A percentile compares a stretch with the other conserved stretches of the same genome.
phyloP scores from a whole-genome alignment of 2,113 vertebrate genomes.

The Gallinago paraguaiae region DNA sequence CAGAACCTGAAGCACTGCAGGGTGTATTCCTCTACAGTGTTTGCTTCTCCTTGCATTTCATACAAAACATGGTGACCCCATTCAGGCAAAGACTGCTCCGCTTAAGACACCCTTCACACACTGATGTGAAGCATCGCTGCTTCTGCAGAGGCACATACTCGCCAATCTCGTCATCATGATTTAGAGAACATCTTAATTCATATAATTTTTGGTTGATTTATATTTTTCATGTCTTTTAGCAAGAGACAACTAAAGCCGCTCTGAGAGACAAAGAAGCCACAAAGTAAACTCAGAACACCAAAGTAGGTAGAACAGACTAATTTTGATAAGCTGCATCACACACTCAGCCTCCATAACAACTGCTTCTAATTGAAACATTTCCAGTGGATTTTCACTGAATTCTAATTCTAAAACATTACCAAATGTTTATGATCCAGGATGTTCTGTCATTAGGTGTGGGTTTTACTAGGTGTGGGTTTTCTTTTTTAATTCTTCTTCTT shows the following conservation, averaged over 20 bases:
- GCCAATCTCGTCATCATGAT: not conserved
- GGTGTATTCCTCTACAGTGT: not conserved
- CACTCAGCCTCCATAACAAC: not conserved
- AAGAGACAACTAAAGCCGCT: not conserved
- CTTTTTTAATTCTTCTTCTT: not conserved
- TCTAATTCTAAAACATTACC: not conserved
- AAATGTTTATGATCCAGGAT: not conserved
- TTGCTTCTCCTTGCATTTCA: not conserved
- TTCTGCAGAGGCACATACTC: not conserved
- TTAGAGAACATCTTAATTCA: not conserved
- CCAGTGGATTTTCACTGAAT: not conserved
- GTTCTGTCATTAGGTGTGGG: not conserved
- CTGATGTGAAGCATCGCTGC: fast-evolving
- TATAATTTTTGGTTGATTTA: not conserved
- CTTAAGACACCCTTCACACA: not conserved
- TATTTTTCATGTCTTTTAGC: not conserved
- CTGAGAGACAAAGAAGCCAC: not conserved
- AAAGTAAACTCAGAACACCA: not conserved
- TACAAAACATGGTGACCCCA: fast-evolving
- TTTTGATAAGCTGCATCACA: not conserved
- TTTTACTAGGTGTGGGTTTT: not conserved
- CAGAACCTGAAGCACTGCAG: not conserved
- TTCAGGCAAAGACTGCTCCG: not conserved
- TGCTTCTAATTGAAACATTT: not conserved
- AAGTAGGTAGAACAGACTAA: not conserved